Evolutionary conservation across 2,888 invertebrate species (phyloP).

Genomic region (Nomada hirtipes): DNA sequence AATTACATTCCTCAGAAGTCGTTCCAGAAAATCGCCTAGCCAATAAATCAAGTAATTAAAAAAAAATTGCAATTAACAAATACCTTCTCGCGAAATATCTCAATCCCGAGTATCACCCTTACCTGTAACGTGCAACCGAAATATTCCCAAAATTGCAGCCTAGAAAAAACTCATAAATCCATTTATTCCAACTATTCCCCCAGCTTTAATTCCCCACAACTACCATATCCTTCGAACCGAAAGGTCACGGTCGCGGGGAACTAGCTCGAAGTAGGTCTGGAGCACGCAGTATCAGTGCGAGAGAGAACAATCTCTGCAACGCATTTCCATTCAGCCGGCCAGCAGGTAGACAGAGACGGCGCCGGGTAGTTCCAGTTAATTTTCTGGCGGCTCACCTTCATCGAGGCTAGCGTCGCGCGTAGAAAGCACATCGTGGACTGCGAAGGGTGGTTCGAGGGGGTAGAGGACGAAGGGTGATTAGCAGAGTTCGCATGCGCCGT

Average conservation of each 20-base stretch:
- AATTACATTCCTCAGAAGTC: too few species aligned
- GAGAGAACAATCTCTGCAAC: not conserved
- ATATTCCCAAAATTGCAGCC: too few species aligned
- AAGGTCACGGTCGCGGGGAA: conserved; percentile 69
- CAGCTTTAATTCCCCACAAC: conserved; percentile 26
- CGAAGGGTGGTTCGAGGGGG: conserved; percentile 65
- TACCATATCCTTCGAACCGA: conserved; percentile 34
- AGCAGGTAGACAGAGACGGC: conserved; percentile 19
- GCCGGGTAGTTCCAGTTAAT: conserved; percentile 63
- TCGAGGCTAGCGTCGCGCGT: conserved; percentile 50
- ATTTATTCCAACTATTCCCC: not conserved
- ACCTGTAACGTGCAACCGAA: too few species aligned
- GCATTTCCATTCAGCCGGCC: not conserved
- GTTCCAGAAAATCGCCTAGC: too few species aligned
- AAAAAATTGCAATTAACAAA: too few species aligned
- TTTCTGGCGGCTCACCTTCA: conserved; percentile 70
- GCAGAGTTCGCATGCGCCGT: conserved; percentile 80
- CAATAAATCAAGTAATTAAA: too few species aligned
- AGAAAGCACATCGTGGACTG: conserved; percentile 50
- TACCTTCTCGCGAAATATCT: too few species aligned
- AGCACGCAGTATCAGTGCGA: conserved; percentile 24
- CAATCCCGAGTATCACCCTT: too few species aligned
- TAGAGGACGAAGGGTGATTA: conserved; percentile 78
- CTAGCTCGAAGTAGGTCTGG: conserved; percentile 66
- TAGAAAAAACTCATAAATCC: too few species aligned